These are phyloP conservation scores for Tragelaphus eurycerus DNA, from an alignment of 2,797 vertebrate species.

Conservation along the genomic window DNA sequence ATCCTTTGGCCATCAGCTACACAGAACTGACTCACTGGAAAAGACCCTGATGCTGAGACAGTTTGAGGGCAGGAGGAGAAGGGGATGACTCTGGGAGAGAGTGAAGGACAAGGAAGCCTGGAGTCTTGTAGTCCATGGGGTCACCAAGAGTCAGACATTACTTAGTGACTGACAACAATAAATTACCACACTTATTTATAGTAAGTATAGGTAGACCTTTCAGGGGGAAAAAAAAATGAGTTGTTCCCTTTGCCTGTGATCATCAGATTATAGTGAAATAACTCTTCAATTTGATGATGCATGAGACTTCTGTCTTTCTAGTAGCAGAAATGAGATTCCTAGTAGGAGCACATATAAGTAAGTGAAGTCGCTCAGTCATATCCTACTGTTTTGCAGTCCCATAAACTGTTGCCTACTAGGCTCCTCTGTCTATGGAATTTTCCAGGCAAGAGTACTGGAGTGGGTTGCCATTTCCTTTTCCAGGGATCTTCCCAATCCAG, in stretches of 20 bases:
- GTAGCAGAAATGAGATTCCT: neutral
- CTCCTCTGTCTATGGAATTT: neutral
- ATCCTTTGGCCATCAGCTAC: neutral
- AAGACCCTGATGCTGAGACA: neutral
- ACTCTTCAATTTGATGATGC: neutral
- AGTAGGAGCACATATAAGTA: neutral
- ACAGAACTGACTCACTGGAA: neutral
- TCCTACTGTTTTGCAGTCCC: neutral
- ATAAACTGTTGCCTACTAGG: neutral
- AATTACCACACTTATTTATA: neutral
- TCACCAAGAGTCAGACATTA: neutral
- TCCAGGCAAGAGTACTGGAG: neutral
- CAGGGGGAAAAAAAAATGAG: neutral
- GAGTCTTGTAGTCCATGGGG: neutral
- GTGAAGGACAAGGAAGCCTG: neutral
- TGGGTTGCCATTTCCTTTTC: neutral
- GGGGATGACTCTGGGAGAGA: neutral
- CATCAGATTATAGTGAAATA: neutral
- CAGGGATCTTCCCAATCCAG: accelerated
- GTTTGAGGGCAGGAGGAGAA: neutral
- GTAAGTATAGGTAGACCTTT: neutral
- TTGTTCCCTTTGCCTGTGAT: neutral
- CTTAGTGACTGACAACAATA: neutral
- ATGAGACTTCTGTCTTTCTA: neutral
- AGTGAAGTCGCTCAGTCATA: neutral